A percentile compares a stretch with the other conserved stretches of the same genome.
Evolutionary conservation across 2,113 vertebrate species (phyloP).

Genomic region (Chrysemys picta): DNA sequence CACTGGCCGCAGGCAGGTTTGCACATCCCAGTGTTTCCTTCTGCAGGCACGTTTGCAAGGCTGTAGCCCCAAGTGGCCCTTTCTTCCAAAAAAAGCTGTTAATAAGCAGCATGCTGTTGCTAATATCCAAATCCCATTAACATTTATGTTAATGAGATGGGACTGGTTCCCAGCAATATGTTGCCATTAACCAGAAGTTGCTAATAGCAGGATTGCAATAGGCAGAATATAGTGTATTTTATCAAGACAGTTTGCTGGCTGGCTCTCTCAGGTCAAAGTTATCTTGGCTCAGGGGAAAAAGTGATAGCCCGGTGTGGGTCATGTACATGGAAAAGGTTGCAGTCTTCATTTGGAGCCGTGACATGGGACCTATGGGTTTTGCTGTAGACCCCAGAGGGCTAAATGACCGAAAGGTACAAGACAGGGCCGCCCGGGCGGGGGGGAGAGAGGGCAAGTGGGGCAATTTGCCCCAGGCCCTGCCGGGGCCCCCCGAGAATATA

Average conservation of each 20-base stretch:
- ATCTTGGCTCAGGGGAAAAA: not conserved
- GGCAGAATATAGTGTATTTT: not conserved
- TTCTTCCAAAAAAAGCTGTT: too few species aligned
- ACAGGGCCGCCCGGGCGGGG: too few species aligned
- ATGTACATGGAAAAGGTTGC: not conserved
- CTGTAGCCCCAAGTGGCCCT: too few species aligned
- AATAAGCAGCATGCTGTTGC: not conserved
- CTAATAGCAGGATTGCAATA: not conserved
- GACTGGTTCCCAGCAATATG: not conserved
- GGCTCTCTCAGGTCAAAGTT: not conserved
- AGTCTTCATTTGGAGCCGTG: rapidly evolving
- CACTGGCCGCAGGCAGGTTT: not conserved
- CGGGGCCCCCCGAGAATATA: too few species aligned
- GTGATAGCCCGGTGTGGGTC: not conserved
- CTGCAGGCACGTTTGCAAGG: too few species aligned
- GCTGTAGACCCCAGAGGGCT: not conserved
- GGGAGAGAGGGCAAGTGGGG: too few species aligned
- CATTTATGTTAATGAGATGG: not conserved
- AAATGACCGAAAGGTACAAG: not conserved
- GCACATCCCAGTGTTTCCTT: not conserved
- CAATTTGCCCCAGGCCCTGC: too few species aligned
- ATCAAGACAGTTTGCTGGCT: not conserved
- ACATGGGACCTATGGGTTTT: not conserved
- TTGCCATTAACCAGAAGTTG: not conserved
- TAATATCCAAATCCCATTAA: not conserved